These are phyloP conservation scores for Perognathus longimembris DNA, from an alignment of 2,113 vertebrate genomes.

Conservation along the genomic window DNA sequence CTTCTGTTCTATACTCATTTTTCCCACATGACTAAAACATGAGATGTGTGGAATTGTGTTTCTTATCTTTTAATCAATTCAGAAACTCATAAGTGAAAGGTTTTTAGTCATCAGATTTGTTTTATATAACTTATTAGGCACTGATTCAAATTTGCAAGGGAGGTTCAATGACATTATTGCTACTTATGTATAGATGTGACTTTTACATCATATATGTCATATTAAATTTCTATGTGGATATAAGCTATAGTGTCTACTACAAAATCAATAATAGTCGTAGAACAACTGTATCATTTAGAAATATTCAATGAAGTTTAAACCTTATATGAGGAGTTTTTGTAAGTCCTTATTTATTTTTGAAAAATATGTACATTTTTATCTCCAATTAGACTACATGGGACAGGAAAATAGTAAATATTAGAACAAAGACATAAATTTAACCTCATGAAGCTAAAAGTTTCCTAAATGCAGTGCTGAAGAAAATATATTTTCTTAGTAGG, in stretches of 20 bases:
- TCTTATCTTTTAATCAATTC: background rate
- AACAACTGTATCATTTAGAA: conserved; percentile 17
- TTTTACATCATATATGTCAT: background rate
- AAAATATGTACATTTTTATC: background rate
- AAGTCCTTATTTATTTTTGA: background rate
- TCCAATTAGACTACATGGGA: background rate
- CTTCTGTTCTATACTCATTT: background rate
- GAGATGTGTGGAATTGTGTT: background rate
- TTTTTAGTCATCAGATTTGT: background rate
- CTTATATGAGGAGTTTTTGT: background rate
- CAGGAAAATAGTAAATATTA: conserved; percentile 14
- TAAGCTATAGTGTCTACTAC: background rate
- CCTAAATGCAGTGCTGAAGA: background rate
- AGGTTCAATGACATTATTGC: background rate
- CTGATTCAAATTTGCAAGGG: background rate
- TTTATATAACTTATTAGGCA: background rate
- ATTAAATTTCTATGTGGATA: background rate
- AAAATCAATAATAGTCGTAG: background rate
- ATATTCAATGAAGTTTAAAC: background rate
- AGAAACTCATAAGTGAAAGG: background rate
- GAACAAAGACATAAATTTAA: background rate
- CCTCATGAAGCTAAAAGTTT: background rate
- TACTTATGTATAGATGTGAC: background rate
- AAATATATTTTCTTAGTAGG: background rate
- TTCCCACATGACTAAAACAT: background rate